phyloP scores from a whole-genome alignment of 2,888 invertebrate species.

The Aspidiotus rigidus region DNA sequence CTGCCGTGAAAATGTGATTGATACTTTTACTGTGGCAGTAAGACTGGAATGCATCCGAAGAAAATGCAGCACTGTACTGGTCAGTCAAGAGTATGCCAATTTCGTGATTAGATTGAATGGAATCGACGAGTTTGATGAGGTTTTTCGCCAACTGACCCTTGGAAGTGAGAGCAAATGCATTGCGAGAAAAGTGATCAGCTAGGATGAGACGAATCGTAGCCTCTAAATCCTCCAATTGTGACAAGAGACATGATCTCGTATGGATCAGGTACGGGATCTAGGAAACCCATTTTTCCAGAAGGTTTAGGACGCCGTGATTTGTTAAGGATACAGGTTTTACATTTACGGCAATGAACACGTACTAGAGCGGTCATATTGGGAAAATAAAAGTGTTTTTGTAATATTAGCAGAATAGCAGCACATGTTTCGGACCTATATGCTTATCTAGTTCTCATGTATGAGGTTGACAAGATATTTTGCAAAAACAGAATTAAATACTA shows the following conservation, averaged over 20 bases:
- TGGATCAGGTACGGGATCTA: background rate
- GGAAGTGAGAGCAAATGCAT: background rate
- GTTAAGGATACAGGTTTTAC: background rate
- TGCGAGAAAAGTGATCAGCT: background rate
- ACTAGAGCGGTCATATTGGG: no score
- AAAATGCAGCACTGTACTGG: background rate
- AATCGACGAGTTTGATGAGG: background rate
- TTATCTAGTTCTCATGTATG: no score
- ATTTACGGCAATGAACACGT: background rate
- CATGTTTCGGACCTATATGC: no score
- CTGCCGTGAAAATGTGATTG: constrained; percentile 35
- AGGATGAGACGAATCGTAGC: background rate
- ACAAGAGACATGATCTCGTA: background rate
- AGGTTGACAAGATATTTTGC: no score
- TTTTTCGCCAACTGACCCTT: background rate
- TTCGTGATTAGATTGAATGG: background rate
- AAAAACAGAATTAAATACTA: no score
- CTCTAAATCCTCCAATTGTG: background rate
- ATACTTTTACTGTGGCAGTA: background rate
- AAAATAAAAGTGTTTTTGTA: no score
- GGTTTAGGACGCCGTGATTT: background rate
- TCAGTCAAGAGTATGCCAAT: background rate
- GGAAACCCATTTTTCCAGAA: background rate
- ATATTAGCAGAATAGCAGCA: no score
- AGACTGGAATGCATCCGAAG: background rate